These are phyloP conservation scores for Hyposoter dolosus DNA, from an alignment of 2,888 invertebrate species.

Conservation along the genomic window DNA sequence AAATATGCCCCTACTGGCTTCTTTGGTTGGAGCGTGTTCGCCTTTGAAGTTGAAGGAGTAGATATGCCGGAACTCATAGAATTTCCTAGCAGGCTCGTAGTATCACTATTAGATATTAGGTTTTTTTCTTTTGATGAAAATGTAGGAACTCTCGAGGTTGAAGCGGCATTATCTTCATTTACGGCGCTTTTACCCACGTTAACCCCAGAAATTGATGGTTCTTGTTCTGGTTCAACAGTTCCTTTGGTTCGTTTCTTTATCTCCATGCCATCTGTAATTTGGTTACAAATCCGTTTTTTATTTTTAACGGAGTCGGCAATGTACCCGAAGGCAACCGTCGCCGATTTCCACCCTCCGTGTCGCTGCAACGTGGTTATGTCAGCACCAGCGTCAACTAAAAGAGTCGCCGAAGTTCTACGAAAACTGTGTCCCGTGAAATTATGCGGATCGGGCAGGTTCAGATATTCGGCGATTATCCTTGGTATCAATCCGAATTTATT, in stretches of 20 bases:
- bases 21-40: background rate
- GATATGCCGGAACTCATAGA: slow-evolving; percentile 2
- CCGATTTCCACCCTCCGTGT: no score
- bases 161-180: slow-evolving; percentile 4
- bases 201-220: background rate
- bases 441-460: no score
- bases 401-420: no score
- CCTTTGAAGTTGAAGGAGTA: slow-evolving; percentile 14
- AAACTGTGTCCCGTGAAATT: no score
- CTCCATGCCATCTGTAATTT: no score
- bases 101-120: background rate
- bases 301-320: no score
- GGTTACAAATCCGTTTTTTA: no score
- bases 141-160: slow-evolving; percentile 21
- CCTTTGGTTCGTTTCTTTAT: background rate
- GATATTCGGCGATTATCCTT: no score
- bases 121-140: background rate
- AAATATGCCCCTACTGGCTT: background rate
- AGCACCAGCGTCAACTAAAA: no score
- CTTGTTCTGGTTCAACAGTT: background rate
- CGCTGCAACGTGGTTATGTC: no score
- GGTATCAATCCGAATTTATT: no score
- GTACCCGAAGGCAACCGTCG: no score
- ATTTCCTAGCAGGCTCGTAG: background rate
- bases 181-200: background rate